Base-by-base conservation (phyloP, 2,888 invertebrate genomes). In the Athetis lepigone region DNA sequence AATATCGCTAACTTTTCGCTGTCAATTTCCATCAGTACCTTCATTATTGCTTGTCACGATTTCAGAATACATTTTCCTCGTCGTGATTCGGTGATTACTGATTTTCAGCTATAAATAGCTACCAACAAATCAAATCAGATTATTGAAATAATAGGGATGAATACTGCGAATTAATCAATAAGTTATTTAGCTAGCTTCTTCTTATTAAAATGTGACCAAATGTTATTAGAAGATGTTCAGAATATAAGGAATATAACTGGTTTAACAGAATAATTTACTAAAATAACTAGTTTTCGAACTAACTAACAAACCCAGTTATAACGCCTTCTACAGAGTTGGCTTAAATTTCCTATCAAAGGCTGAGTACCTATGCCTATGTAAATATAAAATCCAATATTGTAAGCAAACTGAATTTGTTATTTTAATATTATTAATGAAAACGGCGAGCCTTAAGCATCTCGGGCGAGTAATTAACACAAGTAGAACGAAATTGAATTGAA, bases 401-500 rank as follows among this genome's bases (percentile, higher is more conserved):
- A 39, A 25, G 13, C n/a, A 42, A 61, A 55, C 16, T 29, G 18
- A 61, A 29, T 43, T 50, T 55, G 16, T 52, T 73, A 55, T 40
- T 55, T 56, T 45, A 66, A 57, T 57, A 46, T 46, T 36, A 39
- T 27, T 55, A 51, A 45, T 46, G 40, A 27, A 68, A 52, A 67
- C 13, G 29, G 45, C 47, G 58, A 58, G 47, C 68, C 59, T 63
- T 69, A 75, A 72, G 54, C 49, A 54, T 55, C 70, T 66, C 62
- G 46, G 49, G 13, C 51, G 59, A 71, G 65, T 77, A 81, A 81
- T 81, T 80, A 79, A 79, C 72, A 70, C 70, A 72, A 81, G 70
- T 76, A 75, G 54, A 79, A 46, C 42, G 69, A 77, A 81, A 81
- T 79, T 78, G 67, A 75, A 76, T 77, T 70, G 55, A 74, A 77